Evolutionary conservation across 2,113 vertebrate genomes (phyloP).

Genomic region (Callaeas wilsoni): DNA sequence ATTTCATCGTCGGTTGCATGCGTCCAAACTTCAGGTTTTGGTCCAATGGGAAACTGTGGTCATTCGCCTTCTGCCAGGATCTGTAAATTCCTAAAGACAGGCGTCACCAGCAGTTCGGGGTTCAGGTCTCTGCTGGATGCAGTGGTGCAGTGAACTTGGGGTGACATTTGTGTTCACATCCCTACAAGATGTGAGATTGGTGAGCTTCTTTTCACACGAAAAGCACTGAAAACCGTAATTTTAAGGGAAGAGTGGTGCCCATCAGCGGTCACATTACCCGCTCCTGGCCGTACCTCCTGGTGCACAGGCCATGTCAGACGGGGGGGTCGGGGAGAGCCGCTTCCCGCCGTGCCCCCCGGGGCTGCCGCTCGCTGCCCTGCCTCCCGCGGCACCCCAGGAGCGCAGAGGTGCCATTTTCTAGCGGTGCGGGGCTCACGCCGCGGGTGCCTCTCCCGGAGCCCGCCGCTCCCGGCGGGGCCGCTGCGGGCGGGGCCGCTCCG

Average conservation of each 20-base stretch:
- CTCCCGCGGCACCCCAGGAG: too few relatives aligned
- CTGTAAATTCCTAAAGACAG: background rate
- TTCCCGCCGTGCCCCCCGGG: background rate
- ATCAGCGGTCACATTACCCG: too few relatives aligned
- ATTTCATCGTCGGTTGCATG: background rate
- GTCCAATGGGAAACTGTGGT: rapidly evolving
- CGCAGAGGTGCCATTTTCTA: constrained; percentile 21
- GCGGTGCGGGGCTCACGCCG: constrained; percentile 73
- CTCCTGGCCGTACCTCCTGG: background rate
- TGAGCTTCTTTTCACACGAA: background rate
- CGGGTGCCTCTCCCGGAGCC: background rate
- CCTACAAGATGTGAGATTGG: background rate
- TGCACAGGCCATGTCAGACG: background rate
- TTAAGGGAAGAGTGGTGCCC: background rate
- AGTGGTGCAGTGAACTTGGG: background rate
- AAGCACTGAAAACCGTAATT: background rate
- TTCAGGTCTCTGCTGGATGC: background rate
- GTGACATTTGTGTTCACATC: background rate
- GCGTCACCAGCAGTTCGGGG: background rate
- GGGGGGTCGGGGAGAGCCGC: background rate
- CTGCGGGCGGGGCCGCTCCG: background rate
- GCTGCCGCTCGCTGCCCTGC: background rate
- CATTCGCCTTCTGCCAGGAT: background rate
- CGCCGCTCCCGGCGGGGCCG: background rate
- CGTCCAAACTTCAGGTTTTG: background rate